Percentiles rank a stretch among this genome's conserved stretches.
Conservation (phyloP, 2,113 vertebrate genomes). For the Thryonomys swinderianus region DNA sequence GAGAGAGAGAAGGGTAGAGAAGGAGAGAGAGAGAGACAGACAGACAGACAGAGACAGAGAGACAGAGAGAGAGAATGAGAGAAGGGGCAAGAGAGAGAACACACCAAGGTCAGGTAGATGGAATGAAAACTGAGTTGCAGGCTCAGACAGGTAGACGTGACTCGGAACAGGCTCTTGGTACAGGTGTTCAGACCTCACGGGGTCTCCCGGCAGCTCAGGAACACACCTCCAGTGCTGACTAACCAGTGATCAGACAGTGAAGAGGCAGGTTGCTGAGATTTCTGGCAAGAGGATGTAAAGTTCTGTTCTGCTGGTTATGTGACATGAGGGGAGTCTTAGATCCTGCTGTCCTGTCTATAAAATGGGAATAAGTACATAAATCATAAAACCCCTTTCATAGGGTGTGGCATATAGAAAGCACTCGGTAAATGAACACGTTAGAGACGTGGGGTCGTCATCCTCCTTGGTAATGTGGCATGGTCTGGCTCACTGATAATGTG, state of each 20-base stretch:
- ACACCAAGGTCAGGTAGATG: neutral
- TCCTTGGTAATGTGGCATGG: accelerated
- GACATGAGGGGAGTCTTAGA: too few relatives aligned
- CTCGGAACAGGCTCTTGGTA: neutral
- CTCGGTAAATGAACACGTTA: neutral
- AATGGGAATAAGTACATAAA: neutral
- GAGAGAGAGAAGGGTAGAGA: neutral
- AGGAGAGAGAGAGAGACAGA: too few relatives aligned
- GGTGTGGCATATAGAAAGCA: neutral
- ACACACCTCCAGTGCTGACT: neutral
- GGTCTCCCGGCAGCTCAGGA: neutral
- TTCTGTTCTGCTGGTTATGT: neutral
- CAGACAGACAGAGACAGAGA: too few relatives aligned
- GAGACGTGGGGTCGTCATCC: neutral
- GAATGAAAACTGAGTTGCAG: neutral
- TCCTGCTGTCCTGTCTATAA: neutral
- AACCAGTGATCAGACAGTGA: neutral
- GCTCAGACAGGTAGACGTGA: neutral
- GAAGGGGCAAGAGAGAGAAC: neutral
- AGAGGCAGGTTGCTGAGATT: neutral
- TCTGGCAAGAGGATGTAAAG: neutral
- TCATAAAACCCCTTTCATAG: neutral
- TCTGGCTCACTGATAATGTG: neutral
- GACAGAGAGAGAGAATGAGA: too few relatives aligned
- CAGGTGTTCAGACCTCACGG: neutral